A percentile compares a stretch with the other conserved stretches of the same genome.
Conservation (phyloP, 2,888 invertebrate species). For the Petrolisthes cinctipes region DNA sequence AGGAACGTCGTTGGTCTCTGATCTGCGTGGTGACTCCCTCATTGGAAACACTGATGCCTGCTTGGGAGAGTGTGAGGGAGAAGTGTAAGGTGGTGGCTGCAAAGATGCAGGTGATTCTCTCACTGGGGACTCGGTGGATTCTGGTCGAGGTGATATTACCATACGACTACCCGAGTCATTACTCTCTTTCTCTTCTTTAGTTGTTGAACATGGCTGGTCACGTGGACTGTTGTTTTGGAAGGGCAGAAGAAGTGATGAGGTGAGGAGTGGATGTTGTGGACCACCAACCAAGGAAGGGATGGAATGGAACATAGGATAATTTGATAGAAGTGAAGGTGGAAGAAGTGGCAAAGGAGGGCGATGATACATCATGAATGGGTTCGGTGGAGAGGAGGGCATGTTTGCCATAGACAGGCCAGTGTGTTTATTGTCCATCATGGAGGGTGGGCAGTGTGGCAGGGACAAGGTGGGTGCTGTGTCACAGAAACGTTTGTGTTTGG, state of each 20-base stretch:
- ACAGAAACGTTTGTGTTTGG: slow-evolving; percentile 96
- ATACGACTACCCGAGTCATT: slow-evolving; percentile 35
- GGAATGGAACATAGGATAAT: slow-evolving; percentile 62
- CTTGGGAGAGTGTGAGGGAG: slow-evolving; percentile 76
- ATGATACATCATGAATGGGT: slow-evolving; percentile 65
- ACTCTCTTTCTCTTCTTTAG: slow-evolving; percentile 45
- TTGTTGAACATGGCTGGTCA: slow-evolving; percentile 25
- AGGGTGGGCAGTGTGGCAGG: slow-evolving; percentile 68
- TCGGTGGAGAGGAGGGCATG: slow-evolving; percentile 63
- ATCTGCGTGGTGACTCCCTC: slow-evolving; percentile 47
- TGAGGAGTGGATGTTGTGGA: slow-evolving; percentile 64
- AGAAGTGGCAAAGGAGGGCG: slow-evolving; percentile 63
- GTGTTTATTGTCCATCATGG: slow-evolving; percentile 68
- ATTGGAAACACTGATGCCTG: slow-evolving; percentile 80
- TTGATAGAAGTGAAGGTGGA: slow-evolving; percentile 65
- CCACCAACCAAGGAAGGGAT: slow-evolving; percentile 64
- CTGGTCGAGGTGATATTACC: slow-evolving; percentile 35
- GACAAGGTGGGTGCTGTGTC: slow-evolving; percentile 76
- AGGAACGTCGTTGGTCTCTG: slow-evolving; percentile 32
- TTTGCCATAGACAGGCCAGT: slow-evolving; percentile 68
- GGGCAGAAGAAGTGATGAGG: slow-evolving; percentile 64
- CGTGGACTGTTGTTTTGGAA: slow-evolving; percentile 53
- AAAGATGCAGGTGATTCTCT: slow-evolving; percentile 30
- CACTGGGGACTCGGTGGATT: slow-evolving; percentile 36
- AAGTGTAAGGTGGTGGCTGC: slow-evolving; percentile 26